Evolutionary conservation across 2,797 vertebrate species (phyloP).

Genomic region (Pseudomugil gertrudae): DNA sequence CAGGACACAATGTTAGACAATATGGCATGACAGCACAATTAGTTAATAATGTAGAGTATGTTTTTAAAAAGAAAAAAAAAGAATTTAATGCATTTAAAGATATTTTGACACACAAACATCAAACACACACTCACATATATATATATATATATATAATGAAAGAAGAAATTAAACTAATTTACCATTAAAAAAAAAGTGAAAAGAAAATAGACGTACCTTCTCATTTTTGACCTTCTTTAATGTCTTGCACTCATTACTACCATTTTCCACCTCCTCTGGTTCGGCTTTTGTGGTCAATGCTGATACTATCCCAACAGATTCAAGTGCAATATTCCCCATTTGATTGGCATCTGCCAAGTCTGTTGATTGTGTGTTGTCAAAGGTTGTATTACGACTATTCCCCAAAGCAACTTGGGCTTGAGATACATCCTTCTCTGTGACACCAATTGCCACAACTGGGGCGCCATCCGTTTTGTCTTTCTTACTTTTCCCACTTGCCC

Average conservation of each 20-base stretch:
- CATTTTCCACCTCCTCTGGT: slow-evolving; percentile 91
- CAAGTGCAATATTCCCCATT: slow-evolving; percentile 96
- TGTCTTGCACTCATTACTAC: slow-evolving; percentile 89
- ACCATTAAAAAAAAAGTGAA: not conserved
- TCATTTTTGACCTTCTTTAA: slow-evolving; percentile 97
- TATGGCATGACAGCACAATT: not conserved
- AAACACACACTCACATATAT: too few species aligned
- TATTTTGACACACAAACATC: too few species aligned
- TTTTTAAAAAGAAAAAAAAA: too few species aligned
- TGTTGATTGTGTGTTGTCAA: slow-evolving; percentile 88
- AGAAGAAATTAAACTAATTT: not conserved
- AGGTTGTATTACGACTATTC: slow-evolving; percentile 88
- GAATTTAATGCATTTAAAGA: too few species aligned
- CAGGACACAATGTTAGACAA: not conserved
- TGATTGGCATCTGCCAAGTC: slow-evolving; percentile 90
- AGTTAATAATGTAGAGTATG: not conserved
- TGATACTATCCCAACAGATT: slow-evolving; percentile 92
- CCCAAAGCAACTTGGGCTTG: slow-evolving; percentile 87
- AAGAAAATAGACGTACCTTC: slow-evolving; percentile 87
- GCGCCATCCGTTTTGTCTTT: slow-evolving; percentile 93
- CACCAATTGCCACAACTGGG: slow-evolving; percentile 81
- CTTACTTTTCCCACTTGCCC: slow-evolving; percentile 92
- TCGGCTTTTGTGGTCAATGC: slow-evolving; percentile 93
- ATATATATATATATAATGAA: too few species aligned
- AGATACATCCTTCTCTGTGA: slow-evolving; percentile 88